Base-by-base conservation (phyloP, 2,113 vertebrate species). In the Halcyon senegalensis region DNA sequence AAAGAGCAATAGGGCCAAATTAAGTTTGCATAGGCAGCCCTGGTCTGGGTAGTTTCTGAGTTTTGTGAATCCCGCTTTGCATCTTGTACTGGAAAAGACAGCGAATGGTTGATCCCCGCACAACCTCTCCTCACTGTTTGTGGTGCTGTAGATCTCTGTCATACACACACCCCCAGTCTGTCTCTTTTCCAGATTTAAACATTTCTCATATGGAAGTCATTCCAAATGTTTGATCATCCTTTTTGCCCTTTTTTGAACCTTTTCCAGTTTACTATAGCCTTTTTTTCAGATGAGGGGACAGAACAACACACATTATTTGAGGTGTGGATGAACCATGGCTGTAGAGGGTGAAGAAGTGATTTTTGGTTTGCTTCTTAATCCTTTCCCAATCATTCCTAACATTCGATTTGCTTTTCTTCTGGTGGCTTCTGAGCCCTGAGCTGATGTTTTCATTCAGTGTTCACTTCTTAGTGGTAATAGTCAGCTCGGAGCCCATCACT, bases 401-500 rank as follows among this genome's bases (percentile, higher is more conserved):
- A 35, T 77, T 86, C 2, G 0, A 41, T 86, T 90, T 77, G 7
- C 44, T 20, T 58, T 81, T 82, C 30, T 56, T 3, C n/a, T 74
- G 16, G 8, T 75, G 33, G 27, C 35, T 95, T 63, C 64, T 68
- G 89, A 92, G 77, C 43, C 50, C 46, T 23, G 33, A 92, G 60
- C 89, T 87, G 91, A 68, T 91, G 87, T 73, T 94, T 97, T 75
- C 35, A 87, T 93, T 96, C 93, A 89, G 64, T 23, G 63, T 82
- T 91, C 93, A 75, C 80, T 89, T 86, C 89, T 94, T 64, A 67
- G 30, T 28, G 1, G 3, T 75, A 90, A 89, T 5, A 90, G 56
- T 20, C 85, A 92, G 66, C 77, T 89, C 48, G 76, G 56, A 94
- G 35, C 51, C 77, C 69, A 89, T 82, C 84, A 62, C 75, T 79